Conservation (phyloP, 2,797 vertebrate genomes). For the Pangasius krempfi region DNA sequence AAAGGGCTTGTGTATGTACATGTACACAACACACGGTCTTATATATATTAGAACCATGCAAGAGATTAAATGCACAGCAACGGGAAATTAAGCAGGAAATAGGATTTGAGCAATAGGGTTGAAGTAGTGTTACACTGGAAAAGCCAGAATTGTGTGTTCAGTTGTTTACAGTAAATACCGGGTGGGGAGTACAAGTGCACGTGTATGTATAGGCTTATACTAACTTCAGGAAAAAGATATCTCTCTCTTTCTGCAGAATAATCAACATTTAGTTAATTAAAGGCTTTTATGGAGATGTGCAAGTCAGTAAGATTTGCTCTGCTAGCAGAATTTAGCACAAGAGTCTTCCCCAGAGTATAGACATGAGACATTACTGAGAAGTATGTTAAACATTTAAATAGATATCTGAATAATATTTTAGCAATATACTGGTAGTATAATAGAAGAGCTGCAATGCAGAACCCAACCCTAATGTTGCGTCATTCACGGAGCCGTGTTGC, state of each 20-base stretch:
- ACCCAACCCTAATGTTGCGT: constrained; percentile 24
- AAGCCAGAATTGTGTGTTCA: constrained; percentile 20
- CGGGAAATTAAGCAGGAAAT: constrained; percentile 13
- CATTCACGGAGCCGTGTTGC: constrained; percentile 28
- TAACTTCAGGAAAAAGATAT: background rate
- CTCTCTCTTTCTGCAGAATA: background rate
- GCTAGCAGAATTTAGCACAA: background rate
- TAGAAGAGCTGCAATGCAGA: background rate
- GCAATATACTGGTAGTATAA: background rate
- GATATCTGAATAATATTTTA: background rate
- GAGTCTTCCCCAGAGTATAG: background rate
- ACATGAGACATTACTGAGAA: background rate
- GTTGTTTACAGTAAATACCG: constrained; percentile 43
- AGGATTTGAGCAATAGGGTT: background rate
- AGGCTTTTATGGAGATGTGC: background rate
- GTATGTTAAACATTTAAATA: background rate
- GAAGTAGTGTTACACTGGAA: constrained; percentile 18
- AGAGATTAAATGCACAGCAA: constrained; percentile 5
- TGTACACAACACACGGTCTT: background rate
- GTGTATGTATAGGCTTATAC: background rate
- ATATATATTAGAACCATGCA: background rate
- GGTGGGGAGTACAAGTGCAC: background rate
- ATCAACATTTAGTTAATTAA: background rate
- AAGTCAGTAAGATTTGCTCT: background rate
- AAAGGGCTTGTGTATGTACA: background rate